Percentiles rank a stretch among this genome's conserved stretches.
Evolutionary conservation across 2,888 invertebrate genomes (phyloP).

Genomic region (Perdita meconis): DNA sequence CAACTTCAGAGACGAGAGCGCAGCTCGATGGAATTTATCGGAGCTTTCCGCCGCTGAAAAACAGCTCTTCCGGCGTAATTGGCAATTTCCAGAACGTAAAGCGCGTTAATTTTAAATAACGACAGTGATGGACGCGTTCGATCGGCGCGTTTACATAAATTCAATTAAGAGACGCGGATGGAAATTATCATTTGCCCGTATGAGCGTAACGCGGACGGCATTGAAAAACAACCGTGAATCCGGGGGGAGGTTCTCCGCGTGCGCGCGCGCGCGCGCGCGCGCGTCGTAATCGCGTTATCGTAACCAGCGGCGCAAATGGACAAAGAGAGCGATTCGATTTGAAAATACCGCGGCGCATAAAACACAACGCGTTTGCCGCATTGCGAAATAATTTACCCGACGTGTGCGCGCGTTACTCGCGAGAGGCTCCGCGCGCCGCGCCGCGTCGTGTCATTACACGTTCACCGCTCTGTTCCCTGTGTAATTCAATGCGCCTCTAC

Average conservation of each 20-base stretch:
- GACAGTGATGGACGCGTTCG: slow-evolving; percentile 24
- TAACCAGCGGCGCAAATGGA: slow-evolving; percentile 29
- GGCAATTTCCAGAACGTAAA: slow-evolving; percentile 8
- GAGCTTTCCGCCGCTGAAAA: background rate
- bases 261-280: slow-evolving; percentile 18
- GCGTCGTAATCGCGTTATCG: slow-evolving; percentile 57
- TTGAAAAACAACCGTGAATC: slow-evolving; percentile 39
- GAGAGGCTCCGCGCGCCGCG: background rate
- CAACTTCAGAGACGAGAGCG: too few relatives aligned
- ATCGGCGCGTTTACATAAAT: slow-evolving; percentile 58
- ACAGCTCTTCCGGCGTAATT: background rate
- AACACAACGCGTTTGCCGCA: slow-evolving; percentile 58
- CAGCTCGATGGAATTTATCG: background rate
- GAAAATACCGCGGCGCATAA: slow-evolving; percentile 55
- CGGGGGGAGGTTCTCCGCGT: slow-evolving; percentile 8
- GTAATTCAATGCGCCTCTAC: slow-evolving; percentile 58
- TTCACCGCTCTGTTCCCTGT: slow-evolving; percentile 43
- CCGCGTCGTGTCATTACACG: slow-evolving; percentile 59
- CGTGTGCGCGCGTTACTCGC: background rate
- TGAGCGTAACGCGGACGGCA: slow-evolving; percentile 44
- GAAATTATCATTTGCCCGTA: slow-evolving; percentile 46
- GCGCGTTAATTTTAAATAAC: slow-evolving; percentile 51
- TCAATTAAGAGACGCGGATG: slow-evolving; percentile 54
- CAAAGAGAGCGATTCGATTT: slow-evolving; percentile 60
- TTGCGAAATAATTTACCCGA: slow-evolving; percentile 64